Evolutionary conservation across 2,888 invertebrate species (phyloP), one percentile per base, ranked within the genome.

Genomic region (Dolomedes plantarius): DNA sequence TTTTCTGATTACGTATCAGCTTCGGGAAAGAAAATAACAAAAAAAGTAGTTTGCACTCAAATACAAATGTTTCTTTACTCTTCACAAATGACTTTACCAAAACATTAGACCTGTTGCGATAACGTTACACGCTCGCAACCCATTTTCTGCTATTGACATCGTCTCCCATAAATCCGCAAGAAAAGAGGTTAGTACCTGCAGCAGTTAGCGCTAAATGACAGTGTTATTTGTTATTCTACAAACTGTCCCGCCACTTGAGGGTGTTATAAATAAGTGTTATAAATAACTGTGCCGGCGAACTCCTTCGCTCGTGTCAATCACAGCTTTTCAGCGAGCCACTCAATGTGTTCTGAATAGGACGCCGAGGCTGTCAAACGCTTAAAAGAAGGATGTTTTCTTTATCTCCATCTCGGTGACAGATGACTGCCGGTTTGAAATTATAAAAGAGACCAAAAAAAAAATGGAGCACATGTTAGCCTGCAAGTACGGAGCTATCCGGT

Each of bases 181-280:
- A 36, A n/a, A 36, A 36, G 36, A 9, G 9, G 36, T 36, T 5
- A 5, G 5, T 56, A 5, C 13, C 1, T 23, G 23, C 3, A 23
- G 5, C 56, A 56, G 23, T 23, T 5, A 23, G 23, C 19, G 56
- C 46, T 46, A 46, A 46, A 46, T 46, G 16, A 23, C 56, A 23
- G 3, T 56, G 3, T 23, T 23, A 11, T 56, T 56, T 56, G 23
- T 23, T 1, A 56, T 56, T 16, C 56, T 23, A 56, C 5, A 1
- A 13, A 16, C 16, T 16, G 46, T 16, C 2, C n/a, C n/a, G 23
- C 56, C 19, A 19, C 5, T 23, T 19, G 23, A 56, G 23, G 9
- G 23, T 23, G 23, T 56, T 56, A 56, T 56, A 56, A 56, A 56
- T 56, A 56, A 56, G 23, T 56, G 56, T 56, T 56, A 23, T 56